Evolutionary conservation across 2,113 vertebrate species (phyloP), one percentile per base, ranked within the genome.

Genomic region (Eolophus roseicapilla): DNA sequence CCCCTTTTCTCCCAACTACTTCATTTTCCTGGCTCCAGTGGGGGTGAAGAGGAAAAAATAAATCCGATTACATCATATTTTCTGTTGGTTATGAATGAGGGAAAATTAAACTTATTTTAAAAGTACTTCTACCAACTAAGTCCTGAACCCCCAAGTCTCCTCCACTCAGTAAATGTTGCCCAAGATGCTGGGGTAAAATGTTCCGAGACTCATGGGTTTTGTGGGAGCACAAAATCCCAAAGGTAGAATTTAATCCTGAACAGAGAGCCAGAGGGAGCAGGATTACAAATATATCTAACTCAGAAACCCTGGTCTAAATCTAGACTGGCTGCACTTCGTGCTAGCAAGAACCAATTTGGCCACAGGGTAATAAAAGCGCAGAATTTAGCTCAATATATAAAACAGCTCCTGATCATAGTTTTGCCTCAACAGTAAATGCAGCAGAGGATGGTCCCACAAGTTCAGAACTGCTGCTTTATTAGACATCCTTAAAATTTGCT

Each of bases 21-120:
- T 96, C 55, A 96, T 97, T 97, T 96, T 88, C 52, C 93, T 95
- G 94, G 95, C 96, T 96, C 93, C 96, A 96, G 78, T 91, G 94
- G 93, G 94, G 96, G 93, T 87, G 95, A 97, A 92, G 91, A 96
- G 93, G 95, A 96, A 97, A 97, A 96, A 96, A 96, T 96, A 96
- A 97, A 96, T 96, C 84, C 84, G 59, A 95, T 97, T 88, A 96
- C 95, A 95, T 96, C 95, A 97, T 89, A 91, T 74, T 94, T 77
- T 76, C 68, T 43, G 13, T 67, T 95, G 67, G 71, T 81, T 95
- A 86, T 93, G 78, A 96, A 95, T 75, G 87, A 96, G 94, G 65
- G 49, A 92, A 93, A 93, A 89, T 41, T 27, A 82, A 96, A 91
- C 63, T 90, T 91, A 49, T 12, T 95, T 95, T 82, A 53, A 76